Conservation (phyloP, 2,888 invertebrate species). For the Drosophila colorata region DNA sequence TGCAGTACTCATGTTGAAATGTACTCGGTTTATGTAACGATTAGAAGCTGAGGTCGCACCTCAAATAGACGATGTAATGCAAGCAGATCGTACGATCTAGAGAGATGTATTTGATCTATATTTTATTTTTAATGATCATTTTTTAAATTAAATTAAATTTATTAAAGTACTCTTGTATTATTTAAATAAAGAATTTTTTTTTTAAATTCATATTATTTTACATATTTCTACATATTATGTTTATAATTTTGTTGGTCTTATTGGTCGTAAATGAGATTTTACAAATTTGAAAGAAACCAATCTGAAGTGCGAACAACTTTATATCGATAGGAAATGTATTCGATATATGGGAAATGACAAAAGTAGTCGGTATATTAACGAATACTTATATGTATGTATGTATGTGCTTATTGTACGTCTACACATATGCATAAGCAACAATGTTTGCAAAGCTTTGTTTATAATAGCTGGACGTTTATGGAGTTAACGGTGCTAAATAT, state of each 20-base stretch:
- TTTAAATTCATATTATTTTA: too few species aligned
- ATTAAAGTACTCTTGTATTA: neutral
- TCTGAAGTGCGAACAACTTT: neutral
- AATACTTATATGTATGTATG: conserved; percentile 29
- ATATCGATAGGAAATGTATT: conserved; percentile 34
- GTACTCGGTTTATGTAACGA: conserved; percentile 19
- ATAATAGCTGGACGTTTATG: conserved; percentile 69
- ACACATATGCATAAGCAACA: conserved; percentile 65
- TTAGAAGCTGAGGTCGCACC: neutral
- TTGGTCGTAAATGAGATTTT: neutral
- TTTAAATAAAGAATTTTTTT: neutral
- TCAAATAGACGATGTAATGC: neutral
- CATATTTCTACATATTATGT: neutral
- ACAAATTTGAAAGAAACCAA: neutral
- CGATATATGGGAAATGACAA: conserved; percentile 45
- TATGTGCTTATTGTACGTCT: conserved; percentile 42
- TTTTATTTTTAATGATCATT: neutral
- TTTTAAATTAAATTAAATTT: too few species aligned
- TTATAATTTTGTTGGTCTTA: neutral
- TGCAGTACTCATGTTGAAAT: neutral
- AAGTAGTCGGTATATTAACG: conserved; percentile 46
- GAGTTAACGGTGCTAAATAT: conserved; percentile 66
- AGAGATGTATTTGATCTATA: neutral
- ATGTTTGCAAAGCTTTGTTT: conserved; percentile 74
- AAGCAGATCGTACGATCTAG: neutral